Base-by-base conservation (phyloP, 2,113 vertebrate genomes). In the Plotosus lineatus region DNA sequence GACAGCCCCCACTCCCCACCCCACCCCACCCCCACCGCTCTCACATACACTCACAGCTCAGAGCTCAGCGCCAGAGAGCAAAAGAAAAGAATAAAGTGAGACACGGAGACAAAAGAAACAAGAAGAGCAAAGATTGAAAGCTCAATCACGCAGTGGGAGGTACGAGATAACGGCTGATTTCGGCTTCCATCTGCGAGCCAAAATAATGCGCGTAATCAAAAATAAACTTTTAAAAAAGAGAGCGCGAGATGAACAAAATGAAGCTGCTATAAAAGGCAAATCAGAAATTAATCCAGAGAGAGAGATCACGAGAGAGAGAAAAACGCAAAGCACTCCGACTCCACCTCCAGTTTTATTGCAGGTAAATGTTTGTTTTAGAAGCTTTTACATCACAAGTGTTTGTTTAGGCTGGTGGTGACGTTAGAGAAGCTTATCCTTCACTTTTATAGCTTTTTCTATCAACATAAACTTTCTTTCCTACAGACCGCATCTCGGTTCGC, bases 381-480 rank as follows among this genome's bases (percentile, higher is more conserved):
- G 60, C 90, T 88, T 90, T 93, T 92, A 90, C 90, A 91, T 92
- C 91, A 93, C 88, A 87, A 85, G 90, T 91, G 91, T 92, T 92
- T 92, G 91, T 91, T 92, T 92, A 91, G 90, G 89, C 89, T 86
- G 88, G 77, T 88, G 89, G 91, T 90, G 92, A 92, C 92, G 86
- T 87, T 60, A 58, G 40, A 82, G 51, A 6, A 23, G 60, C 50
- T 50, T 19, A 56, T 65, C 36, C 46, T 68, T 75, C 80, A 81
- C 48, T 81, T 76, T 75, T 81, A 81, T 9, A 31, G 68, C 72
- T 77, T 82, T 38, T 85, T 90, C 90, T 89, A 88, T 78, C 66
- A 21, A 81, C 60, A 68, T 48, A 83, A n/a, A 33, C 51, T 58
- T 42, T 50, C 61, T 66, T 21, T 66, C 33, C 6, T 72, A n/a